Evolutionary conservation across 92 coral and sea anemone genomes (phyloP), one percentile per base, ranked within the genome.

Genomic region (Porites lobata): DNA sequence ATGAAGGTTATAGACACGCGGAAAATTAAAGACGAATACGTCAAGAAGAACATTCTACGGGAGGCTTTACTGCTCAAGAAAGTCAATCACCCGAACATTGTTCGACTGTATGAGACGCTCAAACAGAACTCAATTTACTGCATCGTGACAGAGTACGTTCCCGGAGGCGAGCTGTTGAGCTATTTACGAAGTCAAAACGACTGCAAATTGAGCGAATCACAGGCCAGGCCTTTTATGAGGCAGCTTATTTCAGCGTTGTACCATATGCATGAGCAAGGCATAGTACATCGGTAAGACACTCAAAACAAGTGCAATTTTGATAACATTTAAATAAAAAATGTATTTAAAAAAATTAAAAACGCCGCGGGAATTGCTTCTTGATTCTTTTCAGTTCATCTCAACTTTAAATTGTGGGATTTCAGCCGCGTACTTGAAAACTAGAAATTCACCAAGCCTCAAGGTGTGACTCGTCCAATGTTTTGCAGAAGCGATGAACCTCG

Each of bases 211-310:
- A 87, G 90, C 83, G 99, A 97, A 92, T 87, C 93, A 66, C 98
- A 97, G 65, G 98, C 99, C 65, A 90, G 97, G 64, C 94, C 94
- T 53, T 90, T 95, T 72, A 91, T 97, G 75, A 87, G 98, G 74
- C 99, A 97, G 65, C 90, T 97, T 20, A 96, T 96, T 61, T 97
- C 99, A 15, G 99, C 96, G 50, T 75, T 97, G 88, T 90, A 94
- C 56, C 95, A 97, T 73, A 85, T 97, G n/a, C 99, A 97, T 78
- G 94, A 92, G 43, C 90, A 88, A 59, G 98, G 98, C 15, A 96
- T 97, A 52, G 96, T 95, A 57, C 99, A 97, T 81, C 93, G 99
- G 99, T 97, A 85, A 90, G 98, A 9, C 47, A 58, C 50, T 18
- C 54, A 20, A 24, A 57, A 75, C 61, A 56, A 56, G 61, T 56